phyloP scores from a whole-genome alignment of 2,888 invertebrate species.

The Podotricha telesiphe region DNA sequence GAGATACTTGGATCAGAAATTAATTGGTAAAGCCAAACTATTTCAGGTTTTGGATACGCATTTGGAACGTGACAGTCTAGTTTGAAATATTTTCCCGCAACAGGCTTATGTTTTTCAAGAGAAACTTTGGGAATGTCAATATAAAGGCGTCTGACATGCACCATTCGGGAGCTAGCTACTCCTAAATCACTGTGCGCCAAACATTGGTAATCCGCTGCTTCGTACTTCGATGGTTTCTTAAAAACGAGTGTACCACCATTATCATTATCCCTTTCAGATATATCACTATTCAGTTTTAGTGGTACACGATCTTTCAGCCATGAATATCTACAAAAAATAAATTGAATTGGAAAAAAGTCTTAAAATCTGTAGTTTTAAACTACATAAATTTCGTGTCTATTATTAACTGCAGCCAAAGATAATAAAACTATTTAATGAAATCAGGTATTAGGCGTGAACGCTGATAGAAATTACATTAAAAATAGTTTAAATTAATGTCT shows the following conservation, averaged over 20 bases:
- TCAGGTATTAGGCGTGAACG: too few relatives aligned
- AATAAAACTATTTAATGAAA: too few relatives aligned
- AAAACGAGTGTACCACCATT: constrained; percentile 62
- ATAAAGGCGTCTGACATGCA: constrained; percentile 56
- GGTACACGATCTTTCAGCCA: constrained; percentile 64
- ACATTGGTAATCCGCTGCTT: constrained; percentile 68
- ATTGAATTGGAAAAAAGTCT: too few relatives aligned
- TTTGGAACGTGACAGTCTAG: constrained; percentile 62
- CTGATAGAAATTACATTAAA: too few relatives aligned
- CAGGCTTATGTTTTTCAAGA: constrained; percentile 56
- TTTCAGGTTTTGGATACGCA: constrained; percentile 64
- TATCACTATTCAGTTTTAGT: constrained; percentile 48
- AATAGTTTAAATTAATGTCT: not conserved
- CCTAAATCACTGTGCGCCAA: constrained; percentile 59
- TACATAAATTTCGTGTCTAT: too few relatives aligned
- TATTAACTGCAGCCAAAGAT: too few relatives aligned
- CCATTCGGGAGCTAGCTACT: constrained; percentile 57
- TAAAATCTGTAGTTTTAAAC: too few relatives aligned
- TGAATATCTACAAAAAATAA: constrained; percentile 54
- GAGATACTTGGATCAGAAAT: constrained; percentile 50
- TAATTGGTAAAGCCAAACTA: constrained; percentile 62
- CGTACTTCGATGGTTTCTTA: constrained; percentile 55
- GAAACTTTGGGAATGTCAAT: constrained; percentile 53
- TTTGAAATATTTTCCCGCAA: constrained; percentile 63
- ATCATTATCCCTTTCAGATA: constrained; percentile 54